Conservation (phyloP, 2,113 vertebrate genomes). For the Edolisoma coerulescens region DNA sequence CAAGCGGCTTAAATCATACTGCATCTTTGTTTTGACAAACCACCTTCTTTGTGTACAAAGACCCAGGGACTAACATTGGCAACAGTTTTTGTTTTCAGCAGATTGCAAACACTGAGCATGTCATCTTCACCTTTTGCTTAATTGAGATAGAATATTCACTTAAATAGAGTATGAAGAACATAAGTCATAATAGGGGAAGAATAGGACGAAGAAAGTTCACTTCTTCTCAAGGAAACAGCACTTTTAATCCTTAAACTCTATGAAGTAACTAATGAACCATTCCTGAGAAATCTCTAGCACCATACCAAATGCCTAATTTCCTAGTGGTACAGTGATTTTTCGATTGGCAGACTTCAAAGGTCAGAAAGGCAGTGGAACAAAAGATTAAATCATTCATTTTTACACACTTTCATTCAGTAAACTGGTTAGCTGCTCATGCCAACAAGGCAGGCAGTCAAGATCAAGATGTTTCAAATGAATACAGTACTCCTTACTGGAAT, state of each 20-base stretch:
- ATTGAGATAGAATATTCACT: neutral
- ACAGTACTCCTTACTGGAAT: neutral
- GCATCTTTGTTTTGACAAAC: neutral
- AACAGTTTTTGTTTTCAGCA: neutral
- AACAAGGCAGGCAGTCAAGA: neutral
- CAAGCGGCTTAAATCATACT: neutral
- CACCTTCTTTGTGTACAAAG: neutral
- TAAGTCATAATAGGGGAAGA: neutral
- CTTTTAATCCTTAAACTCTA: neutral
- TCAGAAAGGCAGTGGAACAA: neutral
- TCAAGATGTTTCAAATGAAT: neutral
- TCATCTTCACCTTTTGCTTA: neutral
- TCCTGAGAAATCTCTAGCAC: neutral
- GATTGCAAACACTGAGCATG: neutral
- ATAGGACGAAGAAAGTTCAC: neutral
- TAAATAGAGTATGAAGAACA: neutral
- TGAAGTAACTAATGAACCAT: neutral
- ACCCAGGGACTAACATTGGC: neutral
- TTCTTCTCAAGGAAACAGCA: neutral
- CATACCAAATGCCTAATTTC: neutral
- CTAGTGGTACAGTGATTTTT: neutral
- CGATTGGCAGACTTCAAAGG: neutral
- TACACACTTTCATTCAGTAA: neutral
- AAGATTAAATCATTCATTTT: neutral
- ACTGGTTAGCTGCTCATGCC: neutral